Percentiles rank a stretch among this genome's conserved stretches.
These are phyloP conservation scores for Cylindroiulus punctatus DNA, from an alignment of 2,888 invertebrate genomes.

Conservation along the genomic window DNA sequence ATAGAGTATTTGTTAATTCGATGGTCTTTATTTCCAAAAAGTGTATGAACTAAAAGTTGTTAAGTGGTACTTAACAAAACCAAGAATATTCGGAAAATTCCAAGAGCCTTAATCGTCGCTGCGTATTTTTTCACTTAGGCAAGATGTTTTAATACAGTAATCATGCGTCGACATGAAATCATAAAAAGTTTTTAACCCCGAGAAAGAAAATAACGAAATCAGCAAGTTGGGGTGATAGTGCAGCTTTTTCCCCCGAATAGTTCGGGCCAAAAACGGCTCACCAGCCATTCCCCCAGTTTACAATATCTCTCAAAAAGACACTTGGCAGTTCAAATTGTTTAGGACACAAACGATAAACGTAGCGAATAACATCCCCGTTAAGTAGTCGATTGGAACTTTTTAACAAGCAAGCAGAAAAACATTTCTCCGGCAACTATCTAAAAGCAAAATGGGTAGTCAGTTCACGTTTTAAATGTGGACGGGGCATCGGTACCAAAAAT, in stretches of 20 bases:
- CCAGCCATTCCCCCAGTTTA: neutral
- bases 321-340: neutral
- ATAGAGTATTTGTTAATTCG: neutral
- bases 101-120: neutral
- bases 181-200: neutral
- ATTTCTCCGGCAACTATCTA: neutral
- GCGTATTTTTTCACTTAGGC: neutral
- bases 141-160: neutral
- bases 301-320: neutral
- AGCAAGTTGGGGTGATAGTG: constrained; percentile 53
- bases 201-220: neutral
- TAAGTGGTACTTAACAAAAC: neutral
- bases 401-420: neutral
- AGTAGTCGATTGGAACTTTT: neutral
- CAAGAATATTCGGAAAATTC: neutral
- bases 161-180: neutral
- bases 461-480: neutral
- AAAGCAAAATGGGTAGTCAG: neutral
- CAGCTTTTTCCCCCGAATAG: constrained; percentile 44
- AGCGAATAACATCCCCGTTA: neutral
- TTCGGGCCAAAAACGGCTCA: neutral
- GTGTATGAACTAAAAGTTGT: neutral
- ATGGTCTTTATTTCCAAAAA: neutral
- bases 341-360: neutral
- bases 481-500: neutral